Evolutionary conservation across 1,140 invertebrate genomes (phyloP).

Genomic region (Euschistus heros): DNA sequence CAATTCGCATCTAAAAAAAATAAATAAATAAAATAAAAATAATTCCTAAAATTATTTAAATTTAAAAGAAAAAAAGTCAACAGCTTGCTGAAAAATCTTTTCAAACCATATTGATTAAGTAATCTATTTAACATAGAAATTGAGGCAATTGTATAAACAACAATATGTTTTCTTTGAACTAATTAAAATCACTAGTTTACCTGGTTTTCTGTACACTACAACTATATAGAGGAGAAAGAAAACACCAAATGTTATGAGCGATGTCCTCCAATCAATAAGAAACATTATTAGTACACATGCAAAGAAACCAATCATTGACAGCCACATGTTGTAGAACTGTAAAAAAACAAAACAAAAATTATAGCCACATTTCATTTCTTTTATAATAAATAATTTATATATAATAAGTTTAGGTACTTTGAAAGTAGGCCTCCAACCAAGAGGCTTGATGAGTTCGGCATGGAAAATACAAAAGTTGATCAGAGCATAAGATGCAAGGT

Average conservation of each 20-base stretch:
- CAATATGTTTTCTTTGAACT: background rate
- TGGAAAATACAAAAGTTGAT: slow-evolving; percentile 98
- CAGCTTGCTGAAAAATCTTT: too few relatives aligned
- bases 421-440: slow-evolving; percentile 81
- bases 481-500: slow-evolving; percentile 90
- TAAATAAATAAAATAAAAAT: background rate
- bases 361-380: background rate
- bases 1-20: slow-evolving; percentile 78
- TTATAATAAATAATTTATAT: background rate
- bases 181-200: slow-evolving; percentile 36
- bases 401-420: slow-evolving; percentile 44
- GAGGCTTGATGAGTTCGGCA: slow-evolving; percentile 74
- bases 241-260: slow-evolving; percentile 78
- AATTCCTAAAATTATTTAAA: too few relatives aligned
- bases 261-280: slow-evolving; percentile 83
- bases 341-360: slow-evolving; percentile 29
- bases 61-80: too few relatives aligned
- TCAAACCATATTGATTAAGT: too few relatives aligned
- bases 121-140: too few relatives aligned
- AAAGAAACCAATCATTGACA: slow-evolving; percentile 79
- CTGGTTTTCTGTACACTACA: slow-evolving; percentile 82
- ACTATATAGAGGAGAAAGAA: slow-evolving; percentile 80
- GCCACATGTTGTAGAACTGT: slow-evolving; percentile 90
- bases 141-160: too few relatives aligned
- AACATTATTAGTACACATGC: slow-evolving; percentile 90